Conservation (phyloP, 37 sponge, comb jelly and placozoan genomes). For the Diacarnus erythraeanus region DNA sequence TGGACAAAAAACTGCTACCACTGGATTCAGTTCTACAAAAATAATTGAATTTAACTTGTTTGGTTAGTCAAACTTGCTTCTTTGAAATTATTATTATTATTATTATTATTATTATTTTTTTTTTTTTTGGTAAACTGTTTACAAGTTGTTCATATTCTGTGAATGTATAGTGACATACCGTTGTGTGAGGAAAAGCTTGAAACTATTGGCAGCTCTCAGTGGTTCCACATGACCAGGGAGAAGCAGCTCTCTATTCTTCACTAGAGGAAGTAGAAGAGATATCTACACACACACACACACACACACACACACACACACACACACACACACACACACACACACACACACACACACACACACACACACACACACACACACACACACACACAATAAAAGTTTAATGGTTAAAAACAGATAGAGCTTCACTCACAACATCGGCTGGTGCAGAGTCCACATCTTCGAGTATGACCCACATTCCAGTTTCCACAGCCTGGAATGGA, state of each 20-base stretch:
- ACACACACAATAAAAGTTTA: too few species aligned
- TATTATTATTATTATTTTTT: too few species aligned
- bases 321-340: background rate
- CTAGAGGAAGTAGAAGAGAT: constrained; percentile 66
- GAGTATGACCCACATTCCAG: constrained; percentile 79
- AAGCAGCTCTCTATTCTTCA: constrained; percentile 49
- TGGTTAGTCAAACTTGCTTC: too few species aligned
- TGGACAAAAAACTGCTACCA: background rate
- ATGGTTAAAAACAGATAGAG: background rate
- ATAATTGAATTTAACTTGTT: background rate
- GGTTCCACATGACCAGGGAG: constrained; percentile 67
- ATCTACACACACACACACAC: constrained; percentile 28
- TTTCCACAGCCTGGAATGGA: constrained; percentile 60
- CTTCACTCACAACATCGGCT: constrained; percentile 66
- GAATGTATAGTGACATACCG: too few species aligned
- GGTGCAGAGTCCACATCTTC: constrained; percentile 85
- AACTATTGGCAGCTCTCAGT: constrained; percentile 31
- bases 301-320: background rate
- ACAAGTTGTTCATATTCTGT: too few species aligned
- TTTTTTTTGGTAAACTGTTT: too few species aligned
- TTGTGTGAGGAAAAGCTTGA: constrained; percentile 58
- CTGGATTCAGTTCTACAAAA: background rate
- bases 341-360: background rate
- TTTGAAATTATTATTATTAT: too few species aligned
- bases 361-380: background rate